Base-by-base conservation (phyloP, 2,113 vertebrate species). In the Herpailurus yagouaroundi region DNA sequence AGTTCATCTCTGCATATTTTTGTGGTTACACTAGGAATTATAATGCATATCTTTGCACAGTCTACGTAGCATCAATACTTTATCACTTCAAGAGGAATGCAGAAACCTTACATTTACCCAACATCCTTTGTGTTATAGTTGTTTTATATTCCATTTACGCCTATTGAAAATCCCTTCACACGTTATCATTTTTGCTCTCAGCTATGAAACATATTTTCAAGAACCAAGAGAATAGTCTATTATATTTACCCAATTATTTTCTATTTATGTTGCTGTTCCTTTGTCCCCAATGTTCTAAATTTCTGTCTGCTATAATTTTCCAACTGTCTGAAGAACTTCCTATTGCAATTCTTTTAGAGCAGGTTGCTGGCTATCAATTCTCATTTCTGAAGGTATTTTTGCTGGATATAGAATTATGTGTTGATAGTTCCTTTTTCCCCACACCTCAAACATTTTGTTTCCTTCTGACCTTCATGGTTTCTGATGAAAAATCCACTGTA, bases 361-460 rank as follows among this genome's bases (percentile, higher is more conserved):
- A 94, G 31, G 14, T 81, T 95, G 36, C 25, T 93, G 60, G 25
- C n/a, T 84, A 94, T 83, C 95, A 87, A 96, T 71, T 90, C 27
- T 95, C 83, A 92, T 94, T 81, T 60, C n/a, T 85, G 74, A 80
- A 80, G 55, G 64, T 76, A 69, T 93, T 91, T 96, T 96, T 91
- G 50, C 48, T 93, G 63, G 18, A 33, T 87, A 77, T 57, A 93
- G 41, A 91, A 88, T 88, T 97, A 33, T 89, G 12, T 91, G 33
- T 94, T 82, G 19, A 19, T 63, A 86, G 9, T 90, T 60, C 23
- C 36, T 76, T 74, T 33, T 55, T 2, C 18, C 52, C 41, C 16
- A 60, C 16, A 80, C 21, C 68, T 95, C 25, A 60, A 60, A 66
- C 45, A 89, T 84, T 19, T 85, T 63, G 10, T 52, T 76, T 89